Conservation (phyloP, 2,113 vertebrate species). For the Eulemur rufifrons region DNA sequence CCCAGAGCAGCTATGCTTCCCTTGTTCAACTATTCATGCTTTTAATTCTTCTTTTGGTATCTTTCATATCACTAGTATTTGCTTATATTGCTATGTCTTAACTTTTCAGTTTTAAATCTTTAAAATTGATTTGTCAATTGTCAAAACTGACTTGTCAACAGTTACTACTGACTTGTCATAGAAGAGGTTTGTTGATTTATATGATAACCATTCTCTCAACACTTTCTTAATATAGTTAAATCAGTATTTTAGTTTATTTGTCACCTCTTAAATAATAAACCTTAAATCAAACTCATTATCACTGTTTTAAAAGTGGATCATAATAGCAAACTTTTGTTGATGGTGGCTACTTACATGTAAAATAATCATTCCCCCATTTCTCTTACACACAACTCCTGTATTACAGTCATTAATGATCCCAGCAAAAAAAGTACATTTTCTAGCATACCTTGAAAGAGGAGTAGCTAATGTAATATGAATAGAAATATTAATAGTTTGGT, state of each 20-base stretch:
- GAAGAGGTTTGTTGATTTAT: background rate
- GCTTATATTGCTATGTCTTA: background rate
- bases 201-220: background rate
- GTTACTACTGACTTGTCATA: background rate
- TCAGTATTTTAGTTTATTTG: background rate
- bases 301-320: background rate
- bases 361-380: background rate
- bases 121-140: background rate
- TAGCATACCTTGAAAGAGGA: background rate
- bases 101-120: background rate
- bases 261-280: background rate
- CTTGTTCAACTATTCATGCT: background rate
- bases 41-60: background rate
- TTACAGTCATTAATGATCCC: background rate
- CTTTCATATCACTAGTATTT: background rate
- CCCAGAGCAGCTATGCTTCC: fast-evolving
- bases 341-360: background rate
- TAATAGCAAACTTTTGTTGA: background rate
- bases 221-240: background rate
- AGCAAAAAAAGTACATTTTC: background rate
- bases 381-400: background rate
- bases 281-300: background rate
- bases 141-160: background rate
- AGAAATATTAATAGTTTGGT: background rate
- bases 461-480: background rate